Evolutionary conservation across 2,888 invertebrate genomes (phyloP), one percentile per base, ranked within the genome.

Genomic region (Xylophagus ater): DNA sequence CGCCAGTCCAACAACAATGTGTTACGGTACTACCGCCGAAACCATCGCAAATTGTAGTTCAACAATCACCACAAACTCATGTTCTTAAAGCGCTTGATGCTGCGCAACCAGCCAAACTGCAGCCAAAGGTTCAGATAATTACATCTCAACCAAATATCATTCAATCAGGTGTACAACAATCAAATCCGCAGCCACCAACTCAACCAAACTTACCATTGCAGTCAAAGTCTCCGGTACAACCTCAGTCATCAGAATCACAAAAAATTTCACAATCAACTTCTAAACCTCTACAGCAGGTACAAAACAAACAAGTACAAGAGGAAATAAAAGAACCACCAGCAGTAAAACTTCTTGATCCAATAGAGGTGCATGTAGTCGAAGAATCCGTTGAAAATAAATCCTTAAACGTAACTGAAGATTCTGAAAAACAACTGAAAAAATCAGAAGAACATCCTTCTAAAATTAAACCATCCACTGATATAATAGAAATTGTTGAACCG

Each of bases 1-100:
- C 18, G 24, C 46, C 29, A 44, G 35, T 36, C 34, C 42, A 37
- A 40, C 47, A 29, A 40, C 40, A 35, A 32, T 7, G 31, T 15
- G 12, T 10, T 32, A 8, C 32, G n/a, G 13, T n/a, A n/a, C 20
- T 5, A 4, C 18, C 10, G 10, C 12, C 18, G 20, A 12, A 26
- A 28, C 13, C 21, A 9, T n/a, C 10, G n/a, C 20, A 17, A 26
- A 4, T 15, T 23, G 10, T 23, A 6, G 23, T 23, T 23, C 23
- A 23, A 23, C 7, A 23, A 23, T 10, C 6, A 28, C 13, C 37
- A 2, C 30, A 44, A 33, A 26, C 34, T 3, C 34, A 34, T 19
- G 38, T 26, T 14, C 26, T 32, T 14, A 20, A 9, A 7, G 21
- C 9, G 6, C 5, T 7, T 7, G 9, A 17, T 6, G 7, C 30